These are phyloP conservation scores for Plemyria rubiginata DNA, from an alignment of 2,888 invertebrate species.

Conservation along the genomic window DNA sequence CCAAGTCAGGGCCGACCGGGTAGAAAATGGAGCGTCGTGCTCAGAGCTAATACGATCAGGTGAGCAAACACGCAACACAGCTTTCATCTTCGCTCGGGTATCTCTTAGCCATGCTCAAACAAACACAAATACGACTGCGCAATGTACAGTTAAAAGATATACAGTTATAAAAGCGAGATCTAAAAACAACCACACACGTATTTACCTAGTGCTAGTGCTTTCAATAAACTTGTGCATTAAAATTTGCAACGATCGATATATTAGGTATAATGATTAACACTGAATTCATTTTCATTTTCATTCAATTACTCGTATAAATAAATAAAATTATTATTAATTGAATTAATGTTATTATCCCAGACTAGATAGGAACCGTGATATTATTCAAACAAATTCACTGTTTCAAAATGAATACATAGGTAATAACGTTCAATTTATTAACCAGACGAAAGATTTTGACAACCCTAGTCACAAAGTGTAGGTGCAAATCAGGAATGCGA, in stretches of 20 bases:
- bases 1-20: constrained; percentile 73
- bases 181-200: not conserved
- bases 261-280: too few relatives aligned
- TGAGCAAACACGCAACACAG: constrained; percentile 79
- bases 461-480: constrained; percentile 17
- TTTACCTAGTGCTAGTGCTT: too few relatives aligned
- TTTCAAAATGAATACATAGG: not conserved
- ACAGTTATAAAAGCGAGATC: constrained; percentile 5
- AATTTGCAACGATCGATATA: too few relatives aligned
- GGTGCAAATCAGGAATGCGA: constrained; percentile 31
- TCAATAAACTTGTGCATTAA: too few relatives aligned
- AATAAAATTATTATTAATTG: too few relatives aligned
- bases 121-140: constrained; percentile 39
- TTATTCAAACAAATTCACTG: not conserved
- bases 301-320: too few relatives aligned
- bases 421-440: not conserved
- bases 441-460: not conserved
- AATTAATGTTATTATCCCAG: too few relatives aligned
- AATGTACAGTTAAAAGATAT: constrained; percentile 8
- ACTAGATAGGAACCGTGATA: not conserved
- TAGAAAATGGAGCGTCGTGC: constrained; percentile 80
- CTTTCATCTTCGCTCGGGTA: constrained; percentile 83
- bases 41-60: constrained; percentile 82
- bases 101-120: constrained; percentile 59
- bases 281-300: too few relatives aligned